Evolutionary conservation across 2,888 invertebrate genomes (phyloP).

Genomic region (Eristalis tenax): DNA sequence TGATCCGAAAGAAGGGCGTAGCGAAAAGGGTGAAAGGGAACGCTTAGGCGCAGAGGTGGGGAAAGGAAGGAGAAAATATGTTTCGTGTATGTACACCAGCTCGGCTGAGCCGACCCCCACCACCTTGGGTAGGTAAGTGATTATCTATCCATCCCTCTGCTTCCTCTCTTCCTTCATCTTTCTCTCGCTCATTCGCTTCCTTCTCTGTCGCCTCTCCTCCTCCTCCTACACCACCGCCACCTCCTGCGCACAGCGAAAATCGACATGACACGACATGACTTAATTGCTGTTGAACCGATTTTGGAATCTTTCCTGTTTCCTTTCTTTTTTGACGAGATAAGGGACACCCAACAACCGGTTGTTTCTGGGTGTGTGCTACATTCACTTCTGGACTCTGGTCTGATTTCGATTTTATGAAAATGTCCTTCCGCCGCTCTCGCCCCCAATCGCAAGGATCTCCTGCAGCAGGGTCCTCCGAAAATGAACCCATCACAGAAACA

Average conservation of each 20-base stretch:
- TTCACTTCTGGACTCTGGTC: slow-evolving; percentile 1
- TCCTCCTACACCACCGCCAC: background rate
- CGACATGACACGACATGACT: slow-evolving; percentile 48
- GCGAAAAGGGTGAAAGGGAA: background rate
- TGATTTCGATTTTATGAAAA: slow-evolving; percentile 46
- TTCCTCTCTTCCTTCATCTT: slow-evolving; percentile 4
- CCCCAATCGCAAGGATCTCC: background rate
- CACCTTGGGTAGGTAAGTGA: slow-evolving; percentile 51
- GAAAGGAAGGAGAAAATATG: background rate
- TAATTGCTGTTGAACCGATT: slow-evolving; percentile 66
- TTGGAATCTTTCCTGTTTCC: slow-evolving; percentile 14
- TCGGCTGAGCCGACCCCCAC: background rate
- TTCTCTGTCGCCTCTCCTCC: too few species aligned
- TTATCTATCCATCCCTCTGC: slow-evolving; percentile 45
- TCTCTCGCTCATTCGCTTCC: slow-evolving; percentile 16
- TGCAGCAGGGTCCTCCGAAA: background rate
- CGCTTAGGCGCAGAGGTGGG: background rate
- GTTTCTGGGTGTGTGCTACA: slow-evolving; percentile 54
- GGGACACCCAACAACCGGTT: slow-evolving; percentile 8
- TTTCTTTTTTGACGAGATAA: background rate
- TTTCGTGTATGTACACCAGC: slow-evolving; percentile 35
- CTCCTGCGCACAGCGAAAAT: slow-evolving; percentile 11
- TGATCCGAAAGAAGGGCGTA: slow-evolving; percentile 39
- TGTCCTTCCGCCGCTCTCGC: slow-evolving; percentile 37
- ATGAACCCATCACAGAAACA: background rate